Percentiles rank a stretch among this genome's conserved stretches.
phyloP scores from a whole-genome alignment of 2,797 vertebrate species.

The Sebastes hopkinsi region DNA sequence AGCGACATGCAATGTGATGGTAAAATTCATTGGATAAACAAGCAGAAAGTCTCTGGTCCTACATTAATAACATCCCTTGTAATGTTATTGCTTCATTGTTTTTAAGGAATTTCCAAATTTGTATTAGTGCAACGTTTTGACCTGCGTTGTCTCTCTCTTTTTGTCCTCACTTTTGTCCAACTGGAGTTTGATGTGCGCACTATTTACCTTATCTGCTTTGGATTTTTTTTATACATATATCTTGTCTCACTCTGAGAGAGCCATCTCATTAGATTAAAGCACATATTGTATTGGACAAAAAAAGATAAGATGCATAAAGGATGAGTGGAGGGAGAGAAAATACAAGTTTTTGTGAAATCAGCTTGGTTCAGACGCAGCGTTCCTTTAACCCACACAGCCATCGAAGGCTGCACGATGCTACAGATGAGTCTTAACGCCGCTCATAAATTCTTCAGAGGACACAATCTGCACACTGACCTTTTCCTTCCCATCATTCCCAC shows the following conservation, averaged over 20 bases:
- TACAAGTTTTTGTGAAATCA: not conserved
- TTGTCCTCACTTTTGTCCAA: not conserved
- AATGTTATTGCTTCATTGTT: too few species aligned
- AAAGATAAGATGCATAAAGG: not conserved
- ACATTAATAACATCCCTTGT: too few species aligned
- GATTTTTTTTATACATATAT: not conserved
- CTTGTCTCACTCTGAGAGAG: too few species aligned
- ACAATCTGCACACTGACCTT: slow-evolving; percentile 52
- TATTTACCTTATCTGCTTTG: not conserved
- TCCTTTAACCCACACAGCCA: not conserved
- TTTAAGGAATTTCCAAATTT: not conserved
- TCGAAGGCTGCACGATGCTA: not conserved
- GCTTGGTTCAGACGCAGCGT: not conserved
- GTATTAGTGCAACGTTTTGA: not conserved
- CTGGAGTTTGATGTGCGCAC: not conserved
- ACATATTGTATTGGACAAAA: not conserved
- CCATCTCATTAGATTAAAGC: not conserved
- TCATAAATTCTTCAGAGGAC: slow-evolving; percentile 53
- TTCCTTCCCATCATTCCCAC: slow-evolving; percentile 10
- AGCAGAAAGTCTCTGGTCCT: too few species aligned
- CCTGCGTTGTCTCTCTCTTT: not conserved
- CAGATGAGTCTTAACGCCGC: slow-evolving; percentile 18
- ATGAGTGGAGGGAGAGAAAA: not conserved
- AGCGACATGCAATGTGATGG: too few species aligned
- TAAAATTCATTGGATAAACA: too few species aligned